Evolutionary conservation across 2,888 invertebrate genomes (phyloP), one percentile per base, ranked within the genome.

Genomic region (Heterodera filipjevi): DNA sequence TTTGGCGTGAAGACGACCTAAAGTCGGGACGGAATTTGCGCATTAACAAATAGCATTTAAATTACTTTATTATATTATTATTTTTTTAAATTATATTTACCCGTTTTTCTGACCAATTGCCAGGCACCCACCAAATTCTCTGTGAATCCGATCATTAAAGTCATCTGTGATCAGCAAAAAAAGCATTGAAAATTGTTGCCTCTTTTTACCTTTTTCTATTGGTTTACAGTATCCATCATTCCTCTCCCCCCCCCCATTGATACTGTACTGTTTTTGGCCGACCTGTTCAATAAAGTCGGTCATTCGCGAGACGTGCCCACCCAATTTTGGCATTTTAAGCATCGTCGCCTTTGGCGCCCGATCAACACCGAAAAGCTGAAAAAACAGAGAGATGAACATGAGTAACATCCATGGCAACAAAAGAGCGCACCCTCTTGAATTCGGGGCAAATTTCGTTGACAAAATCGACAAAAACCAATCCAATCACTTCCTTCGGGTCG

Each of bases 281-380:
- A 87, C 87, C 83, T 89, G 88, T 76, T 88, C 88, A 59, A 88
- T 73, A 35, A 89, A 84, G 70, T 88, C 88, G 14, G 86, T 82
- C 76, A 87, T 84, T 33, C 88, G 64, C 16, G 85, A 83, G n/a
- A 87, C 83, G 71, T 88, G 88, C 2, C 88, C 88, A 5, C 88
- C 88, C 30, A 88, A 82, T 59, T 88, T 88, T 6, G 88, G 88
- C 88, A 88, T 89, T 79, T 87, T 87, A 22, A 85, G 80, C 87
- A 87, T 86, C 5, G 82, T 81, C 19, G 85, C 85, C 78, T 86
- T 85, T 10, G 88, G 88, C 46, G 85, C 88, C 33, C 88, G 81
- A 53, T 89, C 87, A 12, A 87, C 88, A 5, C 88, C 88, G 75
- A 88, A 88, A 16, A 88, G 85, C 84, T 87, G 75, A 6, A 78